Conservation (phyloP, 2,888 invertebrate genomes). For the Lacanobia oleracea region DNA sequence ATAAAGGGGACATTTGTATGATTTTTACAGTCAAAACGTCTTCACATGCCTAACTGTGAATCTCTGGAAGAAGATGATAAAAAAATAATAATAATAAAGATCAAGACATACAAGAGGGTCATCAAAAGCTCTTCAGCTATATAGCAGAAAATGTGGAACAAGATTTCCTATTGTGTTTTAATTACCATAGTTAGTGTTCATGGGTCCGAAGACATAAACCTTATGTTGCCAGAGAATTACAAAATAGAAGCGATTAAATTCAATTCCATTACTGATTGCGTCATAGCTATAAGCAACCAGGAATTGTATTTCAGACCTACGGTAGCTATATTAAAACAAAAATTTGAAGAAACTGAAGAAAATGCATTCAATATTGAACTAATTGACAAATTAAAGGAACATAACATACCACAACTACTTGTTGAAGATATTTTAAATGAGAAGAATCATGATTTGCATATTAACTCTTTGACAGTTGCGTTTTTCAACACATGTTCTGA, state of each 20-base stretch:
- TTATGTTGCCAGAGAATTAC: conserved; percentile 2
- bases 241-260: conserved; percentile 23
- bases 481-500: conserved; percentile 65
- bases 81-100: too few relatives aligned
- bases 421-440: conserved; percentile 38
- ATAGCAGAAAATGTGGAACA: conserved; percentile 36
- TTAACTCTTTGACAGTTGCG: conserved; percentile 57
- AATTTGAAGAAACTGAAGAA: conserved; percentile 27
- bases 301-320: conserved; percentile 63
- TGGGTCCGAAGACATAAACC: neutral
- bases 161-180: conserved; percentile 12
- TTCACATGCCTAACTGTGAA: neutral
- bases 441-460: conserved; percentile 37
- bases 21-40: neutral
- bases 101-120: too few relatives aligned
- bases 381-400: conserved; percentile 48
- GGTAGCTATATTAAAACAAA: conserved; percentile 55
- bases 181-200: neutral
- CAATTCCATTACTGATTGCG: conserved; percentile 59
- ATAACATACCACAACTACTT: conserved; percentile 57
- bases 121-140: neutral
- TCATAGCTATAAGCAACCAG: conserved; percentile 57
- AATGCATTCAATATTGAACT: conserved; percentile 58
- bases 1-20: neutral
- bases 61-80: neutral